Percentiles rank a stretch among this genome's conserved stretches.
Evolutionary conservation across 2,113 vertebrate genomes (phyloP).

Genomic region (Amphiprion ocellaris): DNA sequence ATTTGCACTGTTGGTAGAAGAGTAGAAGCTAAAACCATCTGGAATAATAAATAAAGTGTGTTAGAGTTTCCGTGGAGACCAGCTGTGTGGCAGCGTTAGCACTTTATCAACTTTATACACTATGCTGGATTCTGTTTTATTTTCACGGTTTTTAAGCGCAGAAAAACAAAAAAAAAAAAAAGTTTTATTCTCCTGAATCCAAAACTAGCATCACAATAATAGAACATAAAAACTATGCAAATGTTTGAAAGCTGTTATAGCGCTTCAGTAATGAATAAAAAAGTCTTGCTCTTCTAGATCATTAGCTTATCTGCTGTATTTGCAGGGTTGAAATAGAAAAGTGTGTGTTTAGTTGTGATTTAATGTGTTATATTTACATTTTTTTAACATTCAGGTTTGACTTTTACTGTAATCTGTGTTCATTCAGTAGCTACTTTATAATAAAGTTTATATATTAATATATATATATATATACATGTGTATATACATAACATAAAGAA

Average conservation of each 20-base stretch:
- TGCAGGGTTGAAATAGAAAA: not conserved
- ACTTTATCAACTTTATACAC: conserved; percentile 61
- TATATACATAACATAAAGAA: not conserved
- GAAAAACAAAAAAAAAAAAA: not conserved
- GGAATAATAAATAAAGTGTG: conserved; percentile 9
- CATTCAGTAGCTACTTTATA: conserved; percentile 11
- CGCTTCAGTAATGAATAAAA: conserved; percentile 8
- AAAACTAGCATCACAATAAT: conserved; percentile 2
- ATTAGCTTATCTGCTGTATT: not conserved
- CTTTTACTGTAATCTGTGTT: conserved; percentile 1
- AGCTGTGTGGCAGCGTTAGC: conserved; percentile 41
- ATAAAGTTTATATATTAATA: not conserved
- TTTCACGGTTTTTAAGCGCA: conserved; percentile 11
- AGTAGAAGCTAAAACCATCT: not conserved
- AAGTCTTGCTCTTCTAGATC: conserved; percentile 23
- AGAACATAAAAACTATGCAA: conserved; percentile 68
- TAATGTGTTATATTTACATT: not conserved
- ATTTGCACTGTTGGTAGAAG: conserved; percentile 26
- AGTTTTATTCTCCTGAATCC: conserved; percentile 21
- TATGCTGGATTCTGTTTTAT: conserved; percentile 52
- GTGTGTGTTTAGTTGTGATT: not conserved
- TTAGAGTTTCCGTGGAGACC: conserved; percentile 16
- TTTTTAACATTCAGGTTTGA: conserved; percentile 16
- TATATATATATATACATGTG: too few relatives aligned
- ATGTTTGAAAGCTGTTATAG: conserved; percentile 43